Percentiles rank a stretch among this genome's conserved stretches.
Evolutionary conservation across 2,888 invertebrate species (phyloP).

Genomic region (Aproaerema taeniolella): DNA sequence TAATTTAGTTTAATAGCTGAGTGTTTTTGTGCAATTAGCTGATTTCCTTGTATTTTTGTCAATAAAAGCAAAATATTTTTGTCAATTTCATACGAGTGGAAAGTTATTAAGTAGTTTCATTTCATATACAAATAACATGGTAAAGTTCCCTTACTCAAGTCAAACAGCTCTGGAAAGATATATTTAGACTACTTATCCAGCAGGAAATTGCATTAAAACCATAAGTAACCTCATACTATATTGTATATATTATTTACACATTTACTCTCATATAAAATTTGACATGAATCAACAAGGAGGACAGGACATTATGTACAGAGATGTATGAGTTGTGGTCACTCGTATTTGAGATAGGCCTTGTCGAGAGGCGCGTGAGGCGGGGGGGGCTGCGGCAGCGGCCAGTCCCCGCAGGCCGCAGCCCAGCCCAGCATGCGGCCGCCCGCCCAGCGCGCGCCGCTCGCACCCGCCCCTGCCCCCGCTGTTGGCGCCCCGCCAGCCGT

Average conservation of each 20-base stretch:
- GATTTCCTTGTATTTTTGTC: no score
- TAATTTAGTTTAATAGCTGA: no score
- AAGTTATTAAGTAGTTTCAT: no score
- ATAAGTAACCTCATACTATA: slow-evolving; percentile 38
- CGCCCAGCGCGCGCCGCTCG: slow-evolving; percentile 13
- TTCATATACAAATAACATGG: no score
- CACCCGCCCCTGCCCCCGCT: slow-evolving; percentile 5
- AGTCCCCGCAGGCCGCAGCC: slow-evolving; percentile 53
- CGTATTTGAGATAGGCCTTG: slow-evolving; percentile 71
- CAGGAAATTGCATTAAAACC: slow-evolving; percentile 2
- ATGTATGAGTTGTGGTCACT: no score
- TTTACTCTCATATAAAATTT: slow-evolving; percentile 37
- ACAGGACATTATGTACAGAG: slow-evolving; percentile 12
- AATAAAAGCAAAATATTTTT: no score
- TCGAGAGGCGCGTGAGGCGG: slow-evolving; percentile 31
- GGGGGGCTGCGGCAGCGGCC: slow-evolving; percentile 22
- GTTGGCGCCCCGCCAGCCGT: slow-evolving; percentile 56
- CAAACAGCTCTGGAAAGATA: no score
- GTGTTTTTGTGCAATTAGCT: no score
- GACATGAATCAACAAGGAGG: slow-evolving; percentile 32
- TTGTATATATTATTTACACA: slow-evolving; percentile 46
- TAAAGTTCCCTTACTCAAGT: no score
- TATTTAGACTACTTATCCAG: no score
- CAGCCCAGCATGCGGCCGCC: slow-evolving; percentile 20
- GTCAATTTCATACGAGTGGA: no score